Conservation (phyloP, 2,797 vertebrate genomes). For the Harpagifer antarcticus region DNA sequence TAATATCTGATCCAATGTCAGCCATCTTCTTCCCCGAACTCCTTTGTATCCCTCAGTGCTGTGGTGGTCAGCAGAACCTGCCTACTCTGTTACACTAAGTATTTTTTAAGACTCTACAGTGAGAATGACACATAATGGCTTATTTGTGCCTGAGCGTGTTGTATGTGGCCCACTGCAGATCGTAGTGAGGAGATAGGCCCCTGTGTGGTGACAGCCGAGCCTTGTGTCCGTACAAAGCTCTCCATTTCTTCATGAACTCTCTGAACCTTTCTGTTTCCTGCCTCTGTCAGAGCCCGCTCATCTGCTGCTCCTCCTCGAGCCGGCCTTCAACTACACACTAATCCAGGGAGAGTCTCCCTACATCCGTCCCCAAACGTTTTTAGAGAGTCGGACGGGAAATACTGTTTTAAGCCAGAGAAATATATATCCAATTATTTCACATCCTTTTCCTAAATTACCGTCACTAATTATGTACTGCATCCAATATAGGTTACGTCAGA, state of each 20-base stretch:
- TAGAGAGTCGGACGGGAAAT: slow-evolving; percentile 19
- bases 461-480: neutral
- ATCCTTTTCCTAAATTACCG: neutral
- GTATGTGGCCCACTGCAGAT: slow-evolving; percentile 60
- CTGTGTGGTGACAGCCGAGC: slow-evolving; percentile 60
- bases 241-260: slow-evolving; percentile 76
- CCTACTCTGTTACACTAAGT: slow-evolving; percentile 4
- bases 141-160: slow-evolving; percentile 56
- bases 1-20: neutral
- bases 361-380: slow-evolving; percentile 42
- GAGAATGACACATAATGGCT: slow-evolving; percentile 51
- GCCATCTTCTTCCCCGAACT: neutral
- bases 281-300: slow-evolving; percentile 67
- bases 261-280: slow-evolving; percentile 77
- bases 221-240: slow-evolving; percentile 78
- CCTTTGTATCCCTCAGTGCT: neutral
- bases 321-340: slow-evolving; percentile 43
- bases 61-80: neutral
- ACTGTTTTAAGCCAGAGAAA: neutral
- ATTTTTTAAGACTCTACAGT: slow-evolving; percentile 19
- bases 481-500: neutral
- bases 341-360: slow-evolving; percentile 36
- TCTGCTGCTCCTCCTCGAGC: slow-evolving; percentile 65
- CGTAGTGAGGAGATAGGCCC: slow-evolving; percentile 63
- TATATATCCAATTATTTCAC: neutral